Base-by-base conservation (phyloP, 2,888 invertebrate species). In the Drosophila recens region DNA sequence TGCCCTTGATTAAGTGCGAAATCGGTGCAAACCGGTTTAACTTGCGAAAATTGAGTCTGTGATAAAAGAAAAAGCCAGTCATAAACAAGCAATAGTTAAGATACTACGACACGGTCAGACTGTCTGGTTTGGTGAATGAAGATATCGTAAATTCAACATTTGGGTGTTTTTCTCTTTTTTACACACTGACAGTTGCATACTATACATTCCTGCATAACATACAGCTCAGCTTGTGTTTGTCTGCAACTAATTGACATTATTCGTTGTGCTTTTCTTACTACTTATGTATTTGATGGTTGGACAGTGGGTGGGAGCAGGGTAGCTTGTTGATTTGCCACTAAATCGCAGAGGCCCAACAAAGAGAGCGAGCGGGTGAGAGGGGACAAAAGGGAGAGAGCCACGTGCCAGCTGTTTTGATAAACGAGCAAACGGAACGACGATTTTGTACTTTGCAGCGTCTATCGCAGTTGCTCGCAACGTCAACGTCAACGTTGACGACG, bases 401-500 rank as follows among this genome's bases (percentile, higher is more conserved):
- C 77, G 77, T 79, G 77, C 79, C 71, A 79, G 67, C 75, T 71
- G 75, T 79, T 79, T 57, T 67, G 71, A 79, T 64, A 63, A 61
- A 34, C 54, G 46, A 54, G 33, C 53, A 15, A 45, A 23, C 34
- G 64, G 56, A 38, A 53, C 43, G 64, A 46, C 30, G 51, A 45
- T 30, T 54, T 58, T 78, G 82, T 57, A 86, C 87, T 86, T 80
- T 86, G 86, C 57, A 78, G 86, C 56, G 75, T 79, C 54, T 36
- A 53, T 20, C 33, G 54, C 58, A 40, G 43, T 69, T 52, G 52
- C 52, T 57, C 20, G 36, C 53, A 43, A 17, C 33, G 30, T 27
- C 53, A 43, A 17, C 33, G 30, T 27, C 33, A 38, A 52, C 45
- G 53, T 27, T 27, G 17, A 23, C 34, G 5, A 27, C 27, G 5